phyloP scores from a whole-genome alignment of 1,140 invertebrate species.

The Harpegnathos saltator region DNA sequence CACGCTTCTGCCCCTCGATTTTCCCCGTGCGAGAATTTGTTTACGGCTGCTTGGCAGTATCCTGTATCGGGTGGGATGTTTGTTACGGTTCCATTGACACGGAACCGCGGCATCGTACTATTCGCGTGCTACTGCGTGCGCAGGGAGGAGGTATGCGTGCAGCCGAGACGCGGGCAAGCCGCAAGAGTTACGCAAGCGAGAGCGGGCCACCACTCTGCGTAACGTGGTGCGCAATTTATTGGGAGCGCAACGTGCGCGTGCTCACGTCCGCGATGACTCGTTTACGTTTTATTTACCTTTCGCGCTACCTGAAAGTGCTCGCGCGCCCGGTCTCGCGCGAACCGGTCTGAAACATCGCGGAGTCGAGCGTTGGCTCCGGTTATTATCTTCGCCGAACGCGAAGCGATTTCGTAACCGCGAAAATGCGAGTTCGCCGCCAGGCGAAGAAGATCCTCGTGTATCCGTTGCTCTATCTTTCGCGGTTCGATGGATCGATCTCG shows the following conservation, averaged over 20 bases:
- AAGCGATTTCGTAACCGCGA: background rate
- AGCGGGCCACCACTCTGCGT: background rate
- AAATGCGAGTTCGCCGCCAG: background rate
- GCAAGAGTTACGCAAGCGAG: conserved; percentile 15
- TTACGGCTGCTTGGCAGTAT: no score
- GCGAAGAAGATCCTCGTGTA: no score
- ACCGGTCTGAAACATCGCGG: background rate
- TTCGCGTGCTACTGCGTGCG: no score
- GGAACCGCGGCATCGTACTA: no score
- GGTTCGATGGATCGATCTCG: no score
- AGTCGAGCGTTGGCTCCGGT: background rate
- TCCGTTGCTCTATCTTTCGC: no score
- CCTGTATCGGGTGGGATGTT: no score
- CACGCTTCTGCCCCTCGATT: no score
- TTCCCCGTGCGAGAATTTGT: no score
- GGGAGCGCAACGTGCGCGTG: no score
- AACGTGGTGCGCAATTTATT: conserved; percentile 15
- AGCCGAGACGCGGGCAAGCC: background rate
- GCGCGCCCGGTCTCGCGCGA: background rate
- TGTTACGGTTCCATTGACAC: no score
- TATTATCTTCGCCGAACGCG: background rate
- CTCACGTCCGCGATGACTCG: background rate
- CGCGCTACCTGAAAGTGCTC: background rate
- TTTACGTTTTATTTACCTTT: conserved; percentile 30
- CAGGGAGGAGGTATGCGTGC: no score